Evolutionary conservation across 2,888 invertebrate genomes (phyloP), one percentile per base, ranked within the genome.

Genomic region (Pycnomerus fuliginosus): DNA sequence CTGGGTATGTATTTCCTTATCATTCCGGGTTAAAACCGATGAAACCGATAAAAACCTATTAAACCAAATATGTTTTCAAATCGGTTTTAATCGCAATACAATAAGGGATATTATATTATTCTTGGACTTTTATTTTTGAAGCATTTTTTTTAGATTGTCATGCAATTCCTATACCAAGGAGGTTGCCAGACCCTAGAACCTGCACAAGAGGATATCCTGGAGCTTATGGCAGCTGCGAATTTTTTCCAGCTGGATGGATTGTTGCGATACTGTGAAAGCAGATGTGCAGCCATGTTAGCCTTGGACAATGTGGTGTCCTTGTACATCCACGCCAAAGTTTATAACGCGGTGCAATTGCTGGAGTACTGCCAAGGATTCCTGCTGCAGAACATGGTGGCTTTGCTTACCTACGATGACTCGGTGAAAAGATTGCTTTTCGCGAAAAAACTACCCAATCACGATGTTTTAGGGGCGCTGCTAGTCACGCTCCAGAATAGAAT

Each of bases 271-370:
- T 92, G 92, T 58, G 92, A 93, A 68, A 85, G 87, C 1, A 80
- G 89, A 39, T 91, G 92, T 61, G 89, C 92, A 1, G 80, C 83
- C 35, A 83, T 90, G 73, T 84, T 93, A 10, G 87, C 90, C 62
- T 78, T 90, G 48, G 90, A 92, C 64, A 93, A 92, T 68, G 87
- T 92, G 30, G 91, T 92, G 31, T 90, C 91, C 11, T 89, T 93
- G 77, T 94, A 93, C 64, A 92, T 92, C 61, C 92, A 93, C 68
- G 92, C 92, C 30, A 92, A 92, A 84, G 90, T 92, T 11, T 92
- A 93, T 66, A 90, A 88, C 62, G 92, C 92, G 16, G 80, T 83
- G 20, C 89, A 90, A 68, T 76, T 93, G 23, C 73, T 93, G 62
- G 91, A 92, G 71, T 92, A 90, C 70, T 92, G 92, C 65, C 92